Evolutionary conservation across 2,113 vertebrate species (phyloP).

Genomic region (Aldabrachelys gigantea): DNA sequence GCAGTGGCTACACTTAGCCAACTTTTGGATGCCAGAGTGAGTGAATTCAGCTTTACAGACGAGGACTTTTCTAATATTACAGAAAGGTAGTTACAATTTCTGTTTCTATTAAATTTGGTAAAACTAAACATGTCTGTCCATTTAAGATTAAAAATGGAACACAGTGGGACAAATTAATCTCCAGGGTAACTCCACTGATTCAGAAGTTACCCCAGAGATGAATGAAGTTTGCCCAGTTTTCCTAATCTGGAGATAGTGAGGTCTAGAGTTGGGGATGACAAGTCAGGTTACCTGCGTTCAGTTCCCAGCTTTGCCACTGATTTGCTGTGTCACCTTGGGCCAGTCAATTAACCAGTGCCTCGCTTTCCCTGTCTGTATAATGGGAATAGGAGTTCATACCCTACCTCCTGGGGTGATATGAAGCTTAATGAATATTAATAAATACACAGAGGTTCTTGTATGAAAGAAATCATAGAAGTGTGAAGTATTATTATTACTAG

Average conservation of each 20-base stretch:
- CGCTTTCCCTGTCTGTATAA: background rate
- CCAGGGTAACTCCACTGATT: background rate
- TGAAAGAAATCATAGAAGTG: background rate
- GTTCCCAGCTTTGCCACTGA: background rate
- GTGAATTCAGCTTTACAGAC: background rate
- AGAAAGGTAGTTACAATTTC: slow-evolving; percentile 48
- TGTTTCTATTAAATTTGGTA: background rate
- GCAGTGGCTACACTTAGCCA: slow-evolving; percentile 68
- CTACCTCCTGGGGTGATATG: background rate
- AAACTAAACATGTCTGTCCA: background rate
- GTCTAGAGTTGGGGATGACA: background rate
- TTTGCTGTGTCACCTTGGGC: background rate
- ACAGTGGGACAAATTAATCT: background rate
- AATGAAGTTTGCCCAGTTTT: background rate
- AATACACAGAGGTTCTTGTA: background rate
- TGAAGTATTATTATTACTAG: background rate
- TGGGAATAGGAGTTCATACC: background rate
- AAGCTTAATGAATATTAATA: background rate
- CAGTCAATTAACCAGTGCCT: background rate
- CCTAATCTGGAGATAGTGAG: background rate
- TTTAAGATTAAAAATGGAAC: background rate
- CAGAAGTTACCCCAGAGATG: background rate
- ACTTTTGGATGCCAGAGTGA: slow-evolving; percentile 48
- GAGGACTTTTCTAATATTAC: background rate
- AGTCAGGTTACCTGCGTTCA: background rate